phyloP scores from a whole-genome alignment of 2,888 invertebrate species.

The Microctonus aethiopoides region DNA sequence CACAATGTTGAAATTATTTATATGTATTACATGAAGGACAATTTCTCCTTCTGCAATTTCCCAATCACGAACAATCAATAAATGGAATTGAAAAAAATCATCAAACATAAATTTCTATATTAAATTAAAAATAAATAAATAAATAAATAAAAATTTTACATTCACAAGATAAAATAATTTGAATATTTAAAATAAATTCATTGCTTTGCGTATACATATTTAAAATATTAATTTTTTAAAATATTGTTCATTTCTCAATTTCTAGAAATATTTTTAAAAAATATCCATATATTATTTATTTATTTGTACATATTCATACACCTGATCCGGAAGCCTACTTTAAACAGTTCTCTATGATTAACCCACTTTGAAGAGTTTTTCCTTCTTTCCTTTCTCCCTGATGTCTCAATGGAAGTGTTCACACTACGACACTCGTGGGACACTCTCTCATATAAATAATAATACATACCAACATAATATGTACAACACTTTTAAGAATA shows the following conservation, averaged over 20 bases:
- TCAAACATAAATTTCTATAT: neutral
- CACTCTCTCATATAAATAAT: slow-evolving; percentile 20
- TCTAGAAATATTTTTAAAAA: slow-evolving; percentile 16
- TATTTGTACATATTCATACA: slow-evolving; percentile 3
- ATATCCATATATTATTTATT: too few relatives aligned
- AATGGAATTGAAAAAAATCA: neutral
- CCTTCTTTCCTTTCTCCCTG: slow-evolving; percentile 23
- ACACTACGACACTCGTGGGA: slow-evolving; percentile 29
- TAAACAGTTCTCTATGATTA: slow-evolving; percentile 48
- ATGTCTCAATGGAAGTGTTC: slow-evolving; percentile 24
- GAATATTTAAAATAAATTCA: neutral
- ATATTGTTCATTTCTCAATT: slow-evolving; percentile 24
- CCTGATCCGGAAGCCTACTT: slow-evolving; percentile 43
- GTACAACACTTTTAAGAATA: neutral
- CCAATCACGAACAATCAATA: slow-evolving; percentile 35
- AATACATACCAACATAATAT: too few relatives aligned
- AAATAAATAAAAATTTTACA: neutral
- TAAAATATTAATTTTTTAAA: neutral
- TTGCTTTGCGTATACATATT: neutral
- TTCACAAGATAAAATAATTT: neutral
- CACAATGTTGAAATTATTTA: slow-evolving; percentile 9
- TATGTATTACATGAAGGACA: neutral
- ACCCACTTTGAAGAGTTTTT: slow-evolving; percentile 50
- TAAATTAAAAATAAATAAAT: neutral
- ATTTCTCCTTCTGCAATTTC: slow-evolving; percentile 43